Evolutionary conservation across 2,797 vertebrate species (phyloP).

Genomic region (Salarias fasciatus): DNA sequence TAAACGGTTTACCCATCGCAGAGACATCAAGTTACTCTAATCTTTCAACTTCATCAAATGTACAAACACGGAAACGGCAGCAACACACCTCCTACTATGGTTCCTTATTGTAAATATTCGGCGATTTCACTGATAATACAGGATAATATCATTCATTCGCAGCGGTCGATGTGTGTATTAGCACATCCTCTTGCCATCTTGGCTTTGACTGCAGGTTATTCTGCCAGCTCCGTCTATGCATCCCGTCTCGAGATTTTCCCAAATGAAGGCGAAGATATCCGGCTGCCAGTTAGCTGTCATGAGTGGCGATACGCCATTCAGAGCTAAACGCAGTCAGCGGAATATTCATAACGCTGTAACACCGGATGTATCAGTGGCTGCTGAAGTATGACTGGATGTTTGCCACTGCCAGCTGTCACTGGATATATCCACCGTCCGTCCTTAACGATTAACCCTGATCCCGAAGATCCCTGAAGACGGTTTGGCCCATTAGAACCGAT

Average conservation of each 20-base stretch:
- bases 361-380: background rate
- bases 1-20: too few relatives aligned
- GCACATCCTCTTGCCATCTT: conserved; percentile 8
- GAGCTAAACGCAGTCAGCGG: conserved; percentile 25
- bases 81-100: background rate
- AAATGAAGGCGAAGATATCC: conserved; percentile 11
- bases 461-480: too few relatives aligned
- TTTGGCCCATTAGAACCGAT: background rate
- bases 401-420: background rate
- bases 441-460: too few relatives aligned
- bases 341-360: conserved; percentile 25
- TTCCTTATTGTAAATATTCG: background rate
- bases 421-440: too few relatives aligned
- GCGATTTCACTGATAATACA: background rate
- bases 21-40: too few relatives aligned
- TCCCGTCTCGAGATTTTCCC: conserved; percentile 28
- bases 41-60: too few relatives aligned
- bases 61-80: background rate
- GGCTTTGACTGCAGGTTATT: conserved; percentile 23
- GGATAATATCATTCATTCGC: conserved; percentile 7
- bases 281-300: conserved; percentile 48
- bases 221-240: conserved; percentile 23
- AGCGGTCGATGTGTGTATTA: conserved; percentile 16
- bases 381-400: background rate
- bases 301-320: conserved; percentile 24